A percentile compares a stretch with the other conserved stretches of the same genome.
These are phyloP conservation scores for Ailuropoda melanoleuca DNA, from an alignment of 2,113 vertebrate genomes.

Conservation along the genomic window DNA sequence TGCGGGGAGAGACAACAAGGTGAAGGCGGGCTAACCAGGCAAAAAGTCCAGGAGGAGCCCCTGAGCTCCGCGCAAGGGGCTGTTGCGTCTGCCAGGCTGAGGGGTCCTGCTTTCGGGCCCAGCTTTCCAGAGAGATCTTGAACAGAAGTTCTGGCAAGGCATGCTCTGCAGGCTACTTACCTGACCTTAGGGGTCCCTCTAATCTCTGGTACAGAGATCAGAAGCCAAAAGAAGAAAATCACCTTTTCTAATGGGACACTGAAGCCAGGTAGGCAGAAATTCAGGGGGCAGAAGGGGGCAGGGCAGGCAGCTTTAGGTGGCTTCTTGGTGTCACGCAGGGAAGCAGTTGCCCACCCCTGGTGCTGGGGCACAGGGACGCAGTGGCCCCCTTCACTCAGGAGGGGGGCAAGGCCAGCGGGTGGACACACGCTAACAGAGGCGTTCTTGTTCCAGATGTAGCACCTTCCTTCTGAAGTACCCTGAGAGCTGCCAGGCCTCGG, in stretches of 20 bases:
- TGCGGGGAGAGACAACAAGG: not conserved
- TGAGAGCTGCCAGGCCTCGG: not conserved
- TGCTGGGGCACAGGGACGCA: not conserved
- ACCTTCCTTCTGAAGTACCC: conserved; percentile 22
- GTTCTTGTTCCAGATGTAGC: not conserved
- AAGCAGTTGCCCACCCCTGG: not conserved
- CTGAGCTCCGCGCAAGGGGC: not conserved
- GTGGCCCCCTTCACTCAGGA: not conserved
- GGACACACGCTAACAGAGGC: not conserved
- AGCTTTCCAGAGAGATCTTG: not conserved
- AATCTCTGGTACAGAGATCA: not conserved
- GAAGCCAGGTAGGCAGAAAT: not conserved
- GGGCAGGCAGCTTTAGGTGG: not conserved
- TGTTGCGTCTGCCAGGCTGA: not conserved
- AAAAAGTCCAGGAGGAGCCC: not conserved
- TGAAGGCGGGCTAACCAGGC: not conserved
- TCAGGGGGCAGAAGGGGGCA: not conserved
- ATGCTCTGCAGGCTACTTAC: conserved; percentile 43
- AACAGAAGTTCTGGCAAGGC: not conserved
- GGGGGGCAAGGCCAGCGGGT: not conserved
- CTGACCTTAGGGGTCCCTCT: conserved; percentile 26
- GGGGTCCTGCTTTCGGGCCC: not conserved
- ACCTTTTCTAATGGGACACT: not conserved
- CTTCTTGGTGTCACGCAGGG: not conserved
- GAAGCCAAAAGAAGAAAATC: not conserved